Conservation (phyloP, 1,140 invertebrate species). For the Mizuhopecten yessoensis region DNA sequence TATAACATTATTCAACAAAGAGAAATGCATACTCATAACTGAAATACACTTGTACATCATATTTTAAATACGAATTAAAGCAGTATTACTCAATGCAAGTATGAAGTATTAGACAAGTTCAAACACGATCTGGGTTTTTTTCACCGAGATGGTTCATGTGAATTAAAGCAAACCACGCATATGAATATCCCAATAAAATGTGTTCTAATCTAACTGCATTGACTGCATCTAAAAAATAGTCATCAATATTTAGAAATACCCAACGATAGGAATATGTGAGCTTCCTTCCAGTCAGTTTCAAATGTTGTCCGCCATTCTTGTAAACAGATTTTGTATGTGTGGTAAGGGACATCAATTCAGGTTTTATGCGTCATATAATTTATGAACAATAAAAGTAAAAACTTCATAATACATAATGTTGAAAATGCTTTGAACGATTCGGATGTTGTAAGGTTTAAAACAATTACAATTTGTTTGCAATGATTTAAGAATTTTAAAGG, state of each 20-base stretch:
- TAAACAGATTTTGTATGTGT: slow-evolving; percentile 24
- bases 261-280: neutral
- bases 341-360: neutral
- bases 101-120: no score
- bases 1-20: no score
- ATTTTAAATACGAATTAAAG: no score
- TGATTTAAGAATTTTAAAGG: neutral
- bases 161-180: neutral
- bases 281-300: neutral
- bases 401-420: neutral
- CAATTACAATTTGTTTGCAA: neutral
- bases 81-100: no score
- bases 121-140: neutral
- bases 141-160: neutral
- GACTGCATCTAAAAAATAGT: neutral
- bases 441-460: no score
- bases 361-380: neutral
- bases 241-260: neutral
- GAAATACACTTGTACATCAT: no score
- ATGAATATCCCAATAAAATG: neutral
- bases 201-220: neutral
- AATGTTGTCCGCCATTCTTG: slow-evolving; percentile 9
- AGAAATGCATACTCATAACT: no score
- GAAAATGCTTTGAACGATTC: neutral
- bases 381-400: neutral